These are phyloP conservation scores for Xerus rutilus DNA, from an alignment of 2,797 vertebrate genomes.

Conservation along the genomic window DNA sequence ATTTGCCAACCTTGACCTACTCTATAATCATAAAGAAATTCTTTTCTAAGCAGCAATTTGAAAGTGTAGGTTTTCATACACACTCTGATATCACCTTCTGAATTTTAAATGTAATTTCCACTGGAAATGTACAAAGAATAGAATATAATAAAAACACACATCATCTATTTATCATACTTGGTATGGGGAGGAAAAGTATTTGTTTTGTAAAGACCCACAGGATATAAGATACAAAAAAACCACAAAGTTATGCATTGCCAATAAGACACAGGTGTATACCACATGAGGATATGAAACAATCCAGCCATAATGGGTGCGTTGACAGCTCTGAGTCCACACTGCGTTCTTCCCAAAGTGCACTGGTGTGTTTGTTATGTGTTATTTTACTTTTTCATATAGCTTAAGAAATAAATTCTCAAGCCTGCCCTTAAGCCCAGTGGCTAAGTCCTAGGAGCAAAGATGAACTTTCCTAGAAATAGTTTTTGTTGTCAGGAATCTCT, in stretches of 20 bases:
- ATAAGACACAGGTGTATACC: constrained; percentile 83
- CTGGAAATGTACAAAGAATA: constrained; percentile 48
- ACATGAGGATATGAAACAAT: constrained; percentile 76
- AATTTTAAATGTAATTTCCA: constrained; percentile 53
- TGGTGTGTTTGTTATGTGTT: constrained; percentile 74
- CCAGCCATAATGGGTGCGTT: constrained; percentile 66
- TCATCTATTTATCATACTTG: constrained; percentile 60
- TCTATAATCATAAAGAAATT: neutral
- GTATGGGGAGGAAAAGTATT: constrained; percentile 25
- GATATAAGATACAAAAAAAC: constrained; percentile 69
- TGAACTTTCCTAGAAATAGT: neutral
- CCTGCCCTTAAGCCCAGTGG: neutral
- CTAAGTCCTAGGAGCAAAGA: neutral
- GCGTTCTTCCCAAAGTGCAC: constrained; percentile 74
- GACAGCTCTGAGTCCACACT: constrained; percentile 83
- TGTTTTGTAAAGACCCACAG: constrained; percentile 60
- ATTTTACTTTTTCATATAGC: constrained; percentile 61
- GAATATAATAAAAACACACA: constrained; percentile 32
- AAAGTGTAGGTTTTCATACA: neutral
- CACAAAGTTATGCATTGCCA: constrained; percentile 73
- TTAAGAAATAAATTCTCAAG: constrained; percentile 69
- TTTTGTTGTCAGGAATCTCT: neutral
- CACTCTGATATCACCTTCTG: neutral
- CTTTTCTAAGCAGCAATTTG: neutral
- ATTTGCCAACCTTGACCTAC: neutral